Percentiles rank a stretch among this genome's conserved stretches.
phyloP scores from a whole-genome alignment of 1,140 invertebrate species.

The Mycetomoellerius zeteki region DNA sequence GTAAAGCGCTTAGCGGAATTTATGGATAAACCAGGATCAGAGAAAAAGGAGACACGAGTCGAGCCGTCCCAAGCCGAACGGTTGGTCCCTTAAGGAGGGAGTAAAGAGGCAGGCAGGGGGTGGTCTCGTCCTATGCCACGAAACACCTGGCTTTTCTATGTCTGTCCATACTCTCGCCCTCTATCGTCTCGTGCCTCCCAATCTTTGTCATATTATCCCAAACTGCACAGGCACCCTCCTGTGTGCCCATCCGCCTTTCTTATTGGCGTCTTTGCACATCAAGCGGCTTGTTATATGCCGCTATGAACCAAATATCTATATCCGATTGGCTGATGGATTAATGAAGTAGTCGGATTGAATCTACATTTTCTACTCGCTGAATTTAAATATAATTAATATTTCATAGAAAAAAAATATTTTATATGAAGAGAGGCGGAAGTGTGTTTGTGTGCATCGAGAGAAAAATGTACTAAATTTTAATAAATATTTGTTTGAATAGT shows the following conservation, averaged over 20 bases:
- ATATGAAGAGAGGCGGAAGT: background rate
- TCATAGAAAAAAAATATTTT: background rate
- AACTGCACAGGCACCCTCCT: conserved; percentile 48
- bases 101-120: conserved; percentile 46
- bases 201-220: conserved; percentile 60
- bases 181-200: conserved; percentile 55
- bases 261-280: conserved; percentile 33
- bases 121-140: conserved; percentile 42
- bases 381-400: background rate
- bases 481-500: too few relatives aligned
- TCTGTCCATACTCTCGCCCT: conserved; percentile 51
- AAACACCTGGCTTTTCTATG: conserved; percentile 60
- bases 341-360: background rate
- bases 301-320: conserved; percentile 29
- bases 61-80: conserved; percentile 9
- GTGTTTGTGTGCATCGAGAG: too few relatives aligned
- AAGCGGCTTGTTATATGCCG: conserved; percentile 44
- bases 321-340: conserved; percentile 32
- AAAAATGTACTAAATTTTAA: too few relatives aligned
- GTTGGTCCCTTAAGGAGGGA: conserved; percentile 39
- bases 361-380: background rate
- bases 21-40: background rate
- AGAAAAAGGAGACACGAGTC: conserved; percentile 3
- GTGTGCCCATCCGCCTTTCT: conserved; percentile 1
- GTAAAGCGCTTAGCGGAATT: conserved; percentile 7